These are phyloP conservation scores for Sinosuthora webbiana DNA, from an alignment of 2,113 vertebrate genomes.

Conservation along the genomic window DNA sequence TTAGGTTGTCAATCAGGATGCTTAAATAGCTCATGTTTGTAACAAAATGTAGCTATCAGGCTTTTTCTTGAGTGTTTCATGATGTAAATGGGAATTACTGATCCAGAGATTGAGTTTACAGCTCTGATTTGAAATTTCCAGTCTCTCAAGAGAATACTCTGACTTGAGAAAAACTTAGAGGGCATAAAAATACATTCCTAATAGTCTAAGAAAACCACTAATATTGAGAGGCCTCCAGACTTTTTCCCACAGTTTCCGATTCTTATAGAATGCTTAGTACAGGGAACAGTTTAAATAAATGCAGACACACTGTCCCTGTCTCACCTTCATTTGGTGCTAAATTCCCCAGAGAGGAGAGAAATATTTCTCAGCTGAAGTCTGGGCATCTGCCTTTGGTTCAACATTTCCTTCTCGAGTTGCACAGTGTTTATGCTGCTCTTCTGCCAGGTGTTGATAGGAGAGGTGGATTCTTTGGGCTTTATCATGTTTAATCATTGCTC, in stretches of 20 bases:
- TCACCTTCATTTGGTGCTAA: not conserved
- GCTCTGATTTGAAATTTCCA: not conserved
- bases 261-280: not conserved
- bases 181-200: not conserved
- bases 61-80: not conserved
- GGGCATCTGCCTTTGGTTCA: not conserved
- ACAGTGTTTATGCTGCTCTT: not conserved
- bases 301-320: not conserved
- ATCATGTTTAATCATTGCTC: not conserved
- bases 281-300: not conserved
- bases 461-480: not conserved
- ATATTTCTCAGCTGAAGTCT: not conserved
- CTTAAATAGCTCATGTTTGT: not conserved
- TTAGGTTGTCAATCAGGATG: not conserved
- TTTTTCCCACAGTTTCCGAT: not conserved
- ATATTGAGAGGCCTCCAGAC: not conserved
- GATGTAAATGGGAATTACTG: not conserved
- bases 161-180: slow-evolving; percentile 2
- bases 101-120: slow-evolving; percentile 8
- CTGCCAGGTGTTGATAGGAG: not conserved
- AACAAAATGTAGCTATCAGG: not conserved
- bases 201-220: not conserved
- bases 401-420: not conserved
- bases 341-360: not conserved
- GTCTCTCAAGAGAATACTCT: not conserved